Percentiles rank a stretch among this genome's conserved stretches.
Conservation (phyloP, 2,113 vertebrate species). For the Anhinga rufa region DNA sequence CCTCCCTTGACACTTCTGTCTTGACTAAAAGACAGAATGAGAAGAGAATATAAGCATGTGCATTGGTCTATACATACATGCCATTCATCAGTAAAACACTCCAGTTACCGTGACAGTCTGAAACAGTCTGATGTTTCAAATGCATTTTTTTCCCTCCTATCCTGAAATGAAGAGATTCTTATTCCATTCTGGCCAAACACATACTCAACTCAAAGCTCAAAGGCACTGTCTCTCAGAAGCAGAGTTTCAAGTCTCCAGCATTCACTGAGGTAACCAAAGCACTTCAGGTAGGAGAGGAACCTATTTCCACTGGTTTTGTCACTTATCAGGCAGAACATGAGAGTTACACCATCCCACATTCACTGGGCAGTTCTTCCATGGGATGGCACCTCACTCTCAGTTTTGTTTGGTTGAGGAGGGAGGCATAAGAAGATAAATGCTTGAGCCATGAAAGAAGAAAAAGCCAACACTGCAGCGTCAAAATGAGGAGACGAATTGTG, state of each 20-base stretch:
- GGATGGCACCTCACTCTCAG: background rate
- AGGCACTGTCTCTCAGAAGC: background rate
- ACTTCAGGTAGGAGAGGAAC: background rate
- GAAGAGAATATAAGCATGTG: background rate
- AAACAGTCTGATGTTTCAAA: background rate
- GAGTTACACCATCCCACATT: background rate
- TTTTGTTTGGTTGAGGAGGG: background rate
- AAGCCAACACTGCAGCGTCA: background rate
- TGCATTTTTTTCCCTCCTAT: background rate
- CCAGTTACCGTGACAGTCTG: background rate
- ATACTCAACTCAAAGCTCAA: background rate
- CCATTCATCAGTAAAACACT: background rate
- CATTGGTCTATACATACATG: background rate
- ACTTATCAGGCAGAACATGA: background rate
- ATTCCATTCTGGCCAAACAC: background rate
- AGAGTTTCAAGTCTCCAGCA: background rate
- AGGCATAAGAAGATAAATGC: background rate
- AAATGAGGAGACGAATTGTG: background rate
- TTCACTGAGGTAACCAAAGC: background rate
- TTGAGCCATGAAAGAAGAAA: background rate
- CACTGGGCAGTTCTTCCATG: background rate
- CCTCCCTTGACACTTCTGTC: background rate
- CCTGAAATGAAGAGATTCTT: background rate
- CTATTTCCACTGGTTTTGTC: background rate
- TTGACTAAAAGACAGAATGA: background rate